Conservation (phyloP, 2,797 vertebrate genomes). For the Chelmon rostratus region DNA sequence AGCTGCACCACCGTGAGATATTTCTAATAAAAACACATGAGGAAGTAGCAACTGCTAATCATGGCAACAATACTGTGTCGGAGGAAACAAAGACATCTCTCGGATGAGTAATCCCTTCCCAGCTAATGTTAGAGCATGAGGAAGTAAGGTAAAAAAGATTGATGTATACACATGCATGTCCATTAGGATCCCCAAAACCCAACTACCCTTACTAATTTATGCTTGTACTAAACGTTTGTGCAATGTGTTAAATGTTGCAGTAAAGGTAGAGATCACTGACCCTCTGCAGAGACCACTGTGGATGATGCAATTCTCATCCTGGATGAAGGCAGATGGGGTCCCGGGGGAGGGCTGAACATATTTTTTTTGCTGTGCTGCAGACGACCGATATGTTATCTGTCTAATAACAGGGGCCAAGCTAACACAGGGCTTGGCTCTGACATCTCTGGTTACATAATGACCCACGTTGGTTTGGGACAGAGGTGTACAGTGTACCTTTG, state of each 20-base stretch:
- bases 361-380: slow-evolving; percentile 45
- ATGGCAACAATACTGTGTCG: background rate
- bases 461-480: background rate
- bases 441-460: slow-evolving; percentile 34
- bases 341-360: slow-evolving; percentile 15
- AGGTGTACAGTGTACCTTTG: slow-evolving; percentile 1
- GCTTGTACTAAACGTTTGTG: background rate
- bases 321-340: slow-evolving; percentile 44
- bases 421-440: slow-evolving; percentile 47
- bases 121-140: background rate
- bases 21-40: background rate
- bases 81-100: background rate
- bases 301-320: slow-evolving; percentile 74
- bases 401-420: slow-evolving; percentile 26
- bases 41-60: slow-evolving; percentile 1
- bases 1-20: background rate
- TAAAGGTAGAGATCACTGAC: background rate
- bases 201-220: background rate
- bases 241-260: background rate
- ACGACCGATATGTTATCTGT: slow-evolving; percentile 76
- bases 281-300: background rate
- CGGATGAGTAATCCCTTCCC: slow-evolving; percentile 23
- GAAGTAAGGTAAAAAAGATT: slow-evolving; percentile 3
- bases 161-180: fast-evolving
- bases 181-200: background rate